These are phyloP conservation scores for Trinorchestia longiramus DNA, from an alignment of 1,140 invertebrate species.

Conservation along the genomic window DNA sequence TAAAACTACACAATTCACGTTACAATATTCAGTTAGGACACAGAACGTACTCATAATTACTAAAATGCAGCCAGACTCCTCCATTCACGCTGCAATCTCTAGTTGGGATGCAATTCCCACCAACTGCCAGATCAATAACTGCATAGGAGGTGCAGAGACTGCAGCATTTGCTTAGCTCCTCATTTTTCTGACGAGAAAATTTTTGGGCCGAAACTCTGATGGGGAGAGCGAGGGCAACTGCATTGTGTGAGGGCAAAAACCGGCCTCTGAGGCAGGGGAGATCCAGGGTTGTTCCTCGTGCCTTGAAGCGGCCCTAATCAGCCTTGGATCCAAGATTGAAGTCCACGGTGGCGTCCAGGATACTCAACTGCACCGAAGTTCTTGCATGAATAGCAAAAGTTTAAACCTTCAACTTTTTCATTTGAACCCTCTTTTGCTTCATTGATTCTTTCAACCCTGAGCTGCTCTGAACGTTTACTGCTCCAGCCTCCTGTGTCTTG, in stretches of 20 bases:
- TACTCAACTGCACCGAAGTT: too few relatives aligned
- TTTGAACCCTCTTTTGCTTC: too few relatives aligned
- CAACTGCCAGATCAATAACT: slow-evolving; percentile 15
- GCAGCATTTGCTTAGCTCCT: slow-evolving; percentile 44
- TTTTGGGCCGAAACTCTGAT: slow-evolving; percentile 11
- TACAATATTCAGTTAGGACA: not conserved
- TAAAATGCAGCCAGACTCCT: not conserved
- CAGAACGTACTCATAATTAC: too few relatives aligned
- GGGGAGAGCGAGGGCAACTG: slow-evolving; percentile 35
- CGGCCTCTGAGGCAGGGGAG: slow-evolving; percentile 8
- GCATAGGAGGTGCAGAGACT: slow-evolving; percentile 21
- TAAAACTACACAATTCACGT: not conserved
- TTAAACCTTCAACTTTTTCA: too few relatives aligned
- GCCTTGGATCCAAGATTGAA: not conserved
- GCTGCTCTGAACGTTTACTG: too few relatives aligned
- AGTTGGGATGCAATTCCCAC: not conserved
- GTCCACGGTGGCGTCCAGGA: too few relatives aligned
- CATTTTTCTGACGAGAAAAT: slow-evolving; percentile 8
- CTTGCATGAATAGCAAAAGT: too few relatives aligned
- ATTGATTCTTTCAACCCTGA: too few relatives aligned
- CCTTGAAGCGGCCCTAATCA: slow-evolving; percentile 5
- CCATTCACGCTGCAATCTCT: not conserved
- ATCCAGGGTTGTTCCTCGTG: not conserved
- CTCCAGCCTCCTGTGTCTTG: too few relatives aligned
- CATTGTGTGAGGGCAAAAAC: slow-evolving; percentile 40